Evolutionary conservation across 2,888 invertebrate genomes (phyloP), one percentile per base, ranked within the genome.

Genomic region (Lasioglossum villosulum): DNA sequence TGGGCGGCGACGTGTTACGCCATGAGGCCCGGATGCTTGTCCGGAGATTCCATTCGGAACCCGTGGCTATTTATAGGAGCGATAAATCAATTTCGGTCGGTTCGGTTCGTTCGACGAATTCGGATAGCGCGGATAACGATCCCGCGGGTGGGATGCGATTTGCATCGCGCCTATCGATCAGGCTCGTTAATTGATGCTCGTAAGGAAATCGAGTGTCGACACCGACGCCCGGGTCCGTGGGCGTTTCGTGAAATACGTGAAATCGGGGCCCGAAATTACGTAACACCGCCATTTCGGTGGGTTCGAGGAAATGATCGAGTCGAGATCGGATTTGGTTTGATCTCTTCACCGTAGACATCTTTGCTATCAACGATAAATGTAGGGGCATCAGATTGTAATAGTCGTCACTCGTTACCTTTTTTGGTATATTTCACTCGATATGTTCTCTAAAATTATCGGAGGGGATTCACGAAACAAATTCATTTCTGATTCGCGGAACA

Each of bases 141-240:
- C n/a, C 42, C 76, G 83, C 80, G 70, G 83, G 77, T 77, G 80
- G 75, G 42, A 70, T 63, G 16, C 63, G 45, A 85, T 83, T 83
- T 85, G 74, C 79, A 75, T 70, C 73, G 72, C 37, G n/a, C 10
- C 56, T 16, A 70, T 71, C 45, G 42, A 48, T 42, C 76, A 37
- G 37, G n/a, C 59, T 63, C 48, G 83, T 37, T 82, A 79, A 85
- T 82, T 75, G 84, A 79, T 74, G 87, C 90, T 34, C 48, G 48
- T 48, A 75, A 82, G 86, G 75, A 86, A 88, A 88, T 88, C 71
- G 70, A 83, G 70, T 59, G 78, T 78, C 89, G 91, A 90, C 91
- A 89, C 90, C 56, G 80, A 82, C 86, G 70, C 45, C 27, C 27
- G n/a, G 56, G 10, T 5, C 3, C 45, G 80, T 80, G 68, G 82